Evolutionary conservation across 53 echinoderm and acorn worm genomes (phyloP), one percentile per base, ranked within the genome.

Genomic region (Arbacia lixula): DNA sequence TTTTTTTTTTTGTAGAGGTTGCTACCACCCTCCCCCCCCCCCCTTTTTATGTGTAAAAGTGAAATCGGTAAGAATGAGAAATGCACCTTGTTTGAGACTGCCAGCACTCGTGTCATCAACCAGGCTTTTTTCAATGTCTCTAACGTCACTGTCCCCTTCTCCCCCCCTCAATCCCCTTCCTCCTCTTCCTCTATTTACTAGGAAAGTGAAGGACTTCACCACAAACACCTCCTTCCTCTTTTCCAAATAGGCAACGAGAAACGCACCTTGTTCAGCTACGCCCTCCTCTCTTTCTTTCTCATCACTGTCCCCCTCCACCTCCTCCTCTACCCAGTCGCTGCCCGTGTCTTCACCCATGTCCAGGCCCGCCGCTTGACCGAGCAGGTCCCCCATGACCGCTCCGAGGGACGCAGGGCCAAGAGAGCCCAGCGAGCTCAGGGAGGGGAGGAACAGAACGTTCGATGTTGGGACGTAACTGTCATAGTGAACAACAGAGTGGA

Each of bases 361-460:
- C 53, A 36, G 32, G 16, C 86, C 49, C 22, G 86, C 37, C 26
- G 75, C 33, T 12, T 16, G 43, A 64, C 33, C 86, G 51, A 69
- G 49, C 36, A 86, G 49, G 25, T 74, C 66, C 22, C 64, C 42
- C 89, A 68, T 89, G 38, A 25, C 85, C 31, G 67, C 41, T 74
- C 76, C 31, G 60, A 87, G 53, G 57, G 80, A 31, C 52, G 88
- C 33, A 84, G 84, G 56, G 24, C 66, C 84, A 35, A 83, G 56
- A 29, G 62, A 38, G n/a, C 73, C 87, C 36, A 88, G 69, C 20
- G 63, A 56, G 3, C 87, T 85, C 10, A 88, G 66, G 0, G 87
- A 72, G 11, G 91, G 91, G 21, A 91, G 49, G 49, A 79, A 88
- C 41, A 85, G 62, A 39, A 85, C 62, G 53, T 77, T 84, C 12